Base-by-base conservation (phyloP, 2,888 invertebrate species). In the Acrobasis suavella region DNA sequence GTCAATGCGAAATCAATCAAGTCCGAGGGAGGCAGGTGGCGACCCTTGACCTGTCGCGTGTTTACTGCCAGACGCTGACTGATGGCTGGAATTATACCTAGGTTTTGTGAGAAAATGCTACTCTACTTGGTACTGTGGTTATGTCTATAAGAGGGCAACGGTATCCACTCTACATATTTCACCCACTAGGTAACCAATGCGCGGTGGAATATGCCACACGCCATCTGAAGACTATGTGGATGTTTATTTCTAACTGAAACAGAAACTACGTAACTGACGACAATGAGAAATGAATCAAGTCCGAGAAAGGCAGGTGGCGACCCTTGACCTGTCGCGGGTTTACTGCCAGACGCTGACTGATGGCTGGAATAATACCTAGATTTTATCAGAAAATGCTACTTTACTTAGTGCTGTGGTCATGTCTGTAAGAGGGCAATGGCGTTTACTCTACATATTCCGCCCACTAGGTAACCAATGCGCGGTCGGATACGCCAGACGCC, bases 1-100 rank as follows among this genome's bases (percentile, higher is more conserved):
- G 84, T 87, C 87, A 87, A 88, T 87, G 83, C 76, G 87, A 89
- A 91, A 92, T 92, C 91, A 91, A 92, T 90, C 89, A 89, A 87
- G 85, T 85, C 80, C 83, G 74, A 74, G 68, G 65, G 63, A 65
- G 66, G 61, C 60, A 64, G 61, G 70, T 67, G 72, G 70, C 56
- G 80, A 73, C 78, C 86, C 84, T 86, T 87, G 87, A 88, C 88
- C 88, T 85, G 83, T 87, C 87, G 83, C 85, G 77, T 85, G 84
- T 86, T 85, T 86, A 83, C 85, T 80, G 72, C 73, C 73, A 84
- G 86, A 86, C 83, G 64, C 69, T 86, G 87, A 88, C 82, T 81
- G 87, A 88, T 88, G 77, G 83, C 81, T 73, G 73, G 73, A 37
- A 54, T 54, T 37, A 38, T 38, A 12, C 39, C 39, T 6, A 14